Conservation (phyloP, 2,888 invertebrate genomes). For the Dryomyza anilis region DNA sequence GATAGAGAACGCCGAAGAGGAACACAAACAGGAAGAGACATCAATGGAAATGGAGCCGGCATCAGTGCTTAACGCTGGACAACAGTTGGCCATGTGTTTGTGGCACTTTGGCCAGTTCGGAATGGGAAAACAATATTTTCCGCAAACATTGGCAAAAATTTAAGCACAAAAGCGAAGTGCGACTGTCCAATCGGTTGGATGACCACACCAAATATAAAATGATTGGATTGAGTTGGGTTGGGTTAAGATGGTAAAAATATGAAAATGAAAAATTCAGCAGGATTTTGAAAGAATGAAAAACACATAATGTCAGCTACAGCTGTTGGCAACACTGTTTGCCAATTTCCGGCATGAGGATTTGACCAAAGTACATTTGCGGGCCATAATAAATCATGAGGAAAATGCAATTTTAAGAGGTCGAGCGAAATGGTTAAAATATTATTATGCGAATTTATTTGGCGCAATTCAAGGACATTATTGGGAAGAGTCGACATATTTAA, state of each 20-base stretch:
- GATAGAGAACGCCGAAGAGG: too few species aligned
- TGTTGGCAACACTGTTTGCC: slow-evolving; percentile 39
- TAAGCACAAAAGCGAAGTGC: slow-evolving; percentile 8
- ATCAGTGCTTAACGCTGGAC: slow-evolving; percentile 5
- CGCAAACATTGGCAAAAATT: slow-evolving; percentile 44
- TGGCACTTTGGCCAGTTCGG: not conserved
- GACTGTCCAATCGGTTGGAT: not conserved
- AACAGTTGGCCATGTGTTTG: not conserved
- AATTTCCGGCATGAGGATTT: not conserved
- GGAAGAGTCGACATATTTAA: too few species aligned
- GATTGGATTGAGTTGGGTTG: not conserved
- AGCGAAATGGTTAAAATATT: not conserved
- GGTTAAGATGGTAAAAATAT: not conserved
- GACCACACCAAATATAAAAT: not conserved
- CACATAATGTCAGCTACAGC: slow-evolving; percentile 47
- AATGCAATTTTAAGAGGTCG: not conserved
- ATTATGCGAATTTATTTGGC: too few species aligned
- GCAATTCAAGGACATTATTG: too few species aligned
- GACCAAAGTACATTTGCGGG: slow-evolving; percentile 11
- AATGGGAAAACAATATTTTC: slow-evolving; percentile 49
- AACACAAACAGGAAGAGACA: too few species aligned
- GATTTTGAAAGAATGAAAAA: slow-evolving; percentile 5
- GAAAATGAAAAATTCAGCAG: not conserved
- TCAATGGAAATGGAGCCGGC: too few species aligned
- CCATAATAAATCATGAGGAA: slow-evolving; percentile 26